These are phyloP conservation scores for Eriocheir sinensis DNA, from an alignment of 1,140 invertebrate genomes.

Conservation along the genomic window DNA sequence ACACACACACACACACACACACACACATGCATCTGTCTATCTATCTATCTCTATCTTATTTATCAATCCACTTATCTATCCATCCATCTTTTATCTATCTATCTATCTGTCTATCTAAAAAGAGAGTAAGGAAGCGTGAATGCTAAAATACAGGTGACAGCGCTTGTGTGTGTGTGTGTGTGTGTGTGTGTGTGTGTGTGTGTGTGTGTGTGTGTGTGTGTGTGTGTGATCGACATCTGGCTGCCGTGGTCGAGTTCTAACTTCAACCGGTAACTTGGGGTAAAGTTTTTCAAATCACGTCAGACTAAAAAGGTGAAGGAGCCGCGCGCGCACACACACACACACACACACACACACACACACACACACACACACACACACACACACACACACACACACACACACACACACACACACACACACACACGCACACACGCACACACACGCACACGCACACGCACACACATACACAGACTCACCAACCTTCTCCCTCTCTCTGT, in stretches of 20 bases:
- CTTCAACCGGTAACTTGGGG: background rate
- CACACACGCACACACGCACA: slow-evolving; percentile 19
- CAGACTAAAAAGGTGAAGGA: background rate
- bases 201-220: slow-evolving; percentile 13
- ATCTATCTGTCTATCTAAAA: too few species aligned
- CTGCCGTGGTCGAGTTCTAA: background rate
- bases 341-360: background rate
- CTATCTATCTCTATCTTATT: too few species aligned
- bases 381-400: too few species aligned
- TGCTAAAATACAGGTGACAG: too few species aligned
- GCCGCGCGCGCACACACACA: background rate
- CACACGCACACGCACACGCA: background rate
- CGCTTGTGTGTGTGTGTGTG: background rate
- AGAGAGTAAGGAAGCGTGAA: too few species aligned
- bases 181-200: slow-evolving; percentile 22
- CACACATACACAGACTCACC: background rate
- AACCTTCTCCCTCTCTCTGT: too few species aligned
- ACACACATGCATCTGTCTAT: too few species aligned
- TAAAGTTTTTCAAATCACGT: background rate
- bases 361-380: too few species aligned
- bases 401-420: background rate
- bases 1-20: too few species aligned
- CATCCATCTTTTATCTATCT: too few species aligned
- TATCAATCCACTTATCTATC: too few species aligned
- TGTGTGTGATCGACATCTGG: background rate